Percentiles rank a stretch among this genome's conserved stretches.
These are phyloP conservation scores for Cochlearius cochlearius DNA, from an alignment of 2,113 vertebrate species.

Conservation along the genomic window DNA sequence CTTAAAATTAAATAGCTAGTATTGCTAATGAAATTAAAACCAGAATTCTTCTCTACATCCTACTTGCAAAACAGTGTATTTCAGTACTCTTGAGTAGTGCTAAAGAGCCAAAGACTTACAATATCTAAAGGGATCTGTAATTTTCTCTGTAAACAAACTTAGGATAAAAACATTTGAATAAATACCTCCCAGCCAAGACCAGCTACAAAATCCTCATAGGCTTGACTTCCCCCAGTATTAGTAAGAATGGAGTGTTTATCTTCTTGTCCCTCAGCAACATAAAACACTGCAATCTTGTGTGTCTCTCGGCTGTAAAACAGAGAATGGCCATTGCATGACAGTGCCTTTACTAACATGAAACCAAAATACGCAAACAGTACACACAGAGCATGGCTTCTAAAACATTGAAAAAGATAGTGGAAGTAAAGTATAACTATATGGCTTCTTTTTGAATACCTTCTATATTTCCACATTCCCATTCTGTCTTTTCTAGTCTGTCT, in stretches of 20 bases:
- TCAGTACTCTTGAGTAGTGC: background rate
- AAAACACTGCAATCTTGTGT: constrained; percentile 99
- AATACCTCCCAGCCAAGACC: constrained; percentile 98
- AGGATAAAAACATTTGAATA: constrained; percentile 21
- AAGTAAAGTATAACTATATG: background rate
- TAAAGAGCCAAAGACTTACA: background rate
- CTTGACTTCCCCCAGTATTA: constrained; percentile 94
- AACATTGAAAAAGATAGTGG: background rate
- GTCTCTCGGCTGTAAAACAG: constrained; percentile 89
- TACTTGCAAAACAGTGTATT: background rate
- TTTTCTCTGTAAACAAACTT: background rate
- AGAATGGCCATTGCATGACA: background rate
- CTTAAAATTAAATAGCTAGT: background rate
- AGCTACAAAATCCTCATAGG: constrained; percentile 97
- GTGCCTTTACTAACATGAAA: background rate
- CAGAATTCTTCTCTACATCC: background rate
- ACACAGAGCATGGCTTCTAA: background rate
- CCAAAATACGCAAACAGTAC: background rate
- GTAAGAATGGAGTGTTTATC: constrained; percentile 99
- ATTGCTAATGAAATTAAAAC: background rate
- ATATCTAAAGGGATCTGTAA: background rate
- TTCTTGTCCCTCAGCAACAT: constrained; percentile 97
- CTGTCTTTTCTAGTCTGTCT: background rate
- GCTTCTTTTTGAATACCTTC: background rate
- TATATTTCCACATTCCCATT: background rate